Evolutionary conservation across 1,140 invertebrate species (phyloP).

Genomic region (Notospermus geniculatus): DNA sequence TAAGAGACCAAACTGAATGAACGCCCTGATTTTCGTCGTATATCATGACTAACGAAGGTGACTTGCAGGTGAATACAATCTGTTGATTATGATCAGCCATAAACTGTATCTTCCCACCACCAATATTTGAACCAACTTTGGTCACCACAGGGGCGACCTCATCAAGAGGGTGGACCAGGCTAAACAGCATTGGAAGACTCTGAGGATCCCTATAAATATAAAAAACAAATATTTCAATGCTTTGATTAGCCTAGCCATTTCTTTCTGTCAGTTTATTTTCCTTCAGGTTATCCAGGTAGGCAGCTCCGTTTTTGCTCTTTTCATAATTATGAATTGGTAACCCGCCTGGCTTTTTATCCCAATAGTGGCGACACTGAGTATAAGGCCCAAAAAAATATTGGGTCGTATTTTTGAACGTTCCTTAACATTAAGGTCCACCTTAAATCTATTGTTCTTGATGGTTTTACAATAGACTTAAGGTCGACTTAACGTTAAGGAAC

Average conservation of each 20-base stretch:
- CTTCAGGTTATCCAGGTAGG: neutral
- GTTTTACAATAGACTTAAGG: no score
- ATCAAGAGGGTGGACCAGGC: slow-evolving; percentile 81
- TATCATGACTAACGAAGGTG: slow-evolving; percentile 69
- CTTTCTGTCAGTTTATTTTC: slow-evolving; percentile 51
- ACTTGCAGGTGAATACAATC: slow-evolving; percentile 65
- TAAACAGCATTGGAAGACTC: slow-evolving; percentile 71
- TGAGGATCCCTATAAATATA: slow-evolving; percentile 39
- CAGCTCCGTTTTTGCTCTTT: neutral
- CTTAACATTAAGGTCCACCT: no score
- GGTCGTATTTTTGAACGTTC: no score
- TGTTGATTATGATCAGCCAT: slow-evolving; percentile 64
- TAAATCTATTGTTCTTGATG: no score
- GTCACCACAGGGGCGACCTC: slow-evolving; percentile 80
- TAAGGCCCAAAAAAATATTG: no score
- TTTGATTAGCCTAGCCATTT: slow-evolving; percentile 15
- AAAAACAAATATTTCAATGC: slow-evolving; percentile 27
- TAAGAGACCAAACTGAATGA: slow-evolving; percentile 79
- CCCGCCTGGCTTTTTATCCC: no score
- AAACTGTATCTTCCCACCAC: slow-evolving; percentile 51
- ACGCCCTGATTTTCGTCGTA: slow-evolving; percentile 73
- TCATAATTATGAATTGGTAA: no score
- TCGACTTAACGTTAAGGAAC: no score
- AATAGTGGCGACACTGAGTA: no score
- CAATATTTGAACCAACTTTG: slow-evolving; percentile 22